Evolutionary conservation across 1,140 invertebrate species (phyloP).

Genomic region (Scaptomyza hsui): DNA sequence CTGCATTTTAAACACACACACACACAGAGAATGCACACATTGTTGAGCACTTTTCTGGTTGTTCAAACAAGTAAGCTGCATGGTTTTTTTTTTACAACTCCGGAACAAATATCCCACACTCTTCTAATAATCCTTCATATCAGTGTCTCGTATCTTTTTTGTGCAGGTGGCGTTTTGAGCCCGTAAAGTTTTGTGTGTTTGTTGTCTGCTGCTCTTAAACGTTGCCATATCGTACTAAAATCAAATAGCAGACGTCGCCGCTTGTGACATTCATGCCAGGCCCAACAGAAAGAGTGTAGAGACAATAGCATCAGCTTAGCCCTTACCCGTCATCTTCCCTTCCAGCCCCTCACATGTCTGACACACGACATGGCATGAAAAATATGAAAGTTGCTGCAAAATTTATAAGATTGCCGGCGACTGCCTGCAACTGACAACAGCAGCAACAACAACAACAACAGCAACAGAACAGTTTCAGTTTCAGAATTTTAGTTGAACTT

Average conservation of each 20-base stretch:
- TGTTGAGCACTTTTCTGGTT: no score
- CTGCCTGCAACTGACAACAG: conserved; percentile 14
- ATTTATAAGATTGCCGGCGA: conserved; percentile 67
- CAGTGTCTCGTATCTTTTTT: neutral
- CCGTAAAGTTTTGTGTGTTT: conserved; percentile 7
- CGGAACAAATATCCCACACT: neutral
- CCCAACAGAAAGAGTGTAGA: neutral
- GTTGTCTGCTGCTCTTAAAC: conserved; percentile 30
- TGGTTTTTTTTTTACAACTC: neutral
- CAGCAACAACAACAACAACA: conserved; percentile 9
- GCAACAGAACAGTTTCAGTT: conserved; percentile 25
- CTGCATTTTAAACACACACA: neutral
- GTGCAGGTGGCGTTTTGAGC: conserved; percentile 5
- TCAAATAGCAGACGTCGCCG: conserved; percentile 33
- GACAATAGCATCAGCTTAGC: conserved; percentile 24
- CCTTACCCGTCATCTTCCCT: neutral
- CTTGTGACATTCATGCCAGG: conserved; percentile 39
- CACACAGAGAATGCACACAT: no score
- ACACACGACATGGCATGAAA: conserved; percentile 41
- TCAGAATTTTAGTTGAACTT: conserved; percentile 15
- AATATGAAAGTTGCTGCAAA: conserved; percentile 78
- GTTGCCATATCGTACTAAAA: conserved; percentile 25
- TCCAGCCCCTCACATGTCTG: neutral
- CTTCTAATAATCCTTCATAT: neutral
- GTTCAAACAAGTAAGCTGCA: no score